Evolutionary conservation across 2,113 vertebrate genomes (phyloP), one percentile per base, ranked within the genome.

Genomic region (Rhinogobius similis): DNA sequence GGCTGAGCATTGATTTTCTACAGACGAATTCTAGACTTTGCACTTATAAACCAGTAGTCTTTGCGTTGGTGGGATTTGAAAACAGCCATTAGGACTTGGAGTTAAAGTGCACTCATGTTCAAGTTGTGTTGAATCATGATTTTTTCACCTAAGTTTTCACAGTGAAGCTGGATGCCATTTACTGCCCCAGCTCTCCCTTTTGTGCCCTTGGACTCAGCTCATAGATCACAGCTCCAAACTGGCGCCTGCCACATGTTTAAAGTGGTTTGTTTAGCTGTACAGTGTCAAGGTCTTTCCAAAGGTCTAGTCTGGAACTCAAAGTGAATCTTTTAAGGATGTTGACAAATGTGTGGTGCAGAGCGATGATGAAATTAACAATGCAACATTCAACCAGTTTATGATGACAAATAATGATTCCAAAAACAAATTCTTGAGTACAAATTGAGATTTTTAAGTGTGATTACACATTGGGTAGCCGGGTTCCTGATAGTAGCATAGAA

Each of bases 1-100:
- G 62, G 64, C 75, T 79, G 27, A 62, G 43, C 36, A 68, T 65
- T 78, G 70, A 77, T 68, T 87, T 65, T 77, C 43, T 72, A 64
- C 81, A 81, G 68, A 62, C 70, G 43, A 77, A 70, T 38, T 50
- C 65, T n/a, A 77, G 43, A 71, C 76, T 66, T 70, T 70, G 46
- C 75, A 68, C 81, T 72, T 67, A 67, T 65, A 78, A 72, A 11
- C 56, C 67, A 67, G 48, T 39, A n/a, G 43, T n/a, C 3, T 36
- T 36, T 36, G 32, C 9, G n/a, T 36, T 36, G 21, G 39, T 58
- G 53, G 56, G 61, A 39, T 32, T 75, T 38, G 62, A 76, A 73
- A 84, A 67, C 50, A 61, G 18, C 43, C 67, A 77, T 78, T 16
- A 55, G 70, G 46, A 43, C 16, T 13, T 36, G 38, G 21, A 39